Evolutionary conservation across 2,113 vertebrate genomes (phyloP).

Genomic region (Prolemur simus): DNA sequence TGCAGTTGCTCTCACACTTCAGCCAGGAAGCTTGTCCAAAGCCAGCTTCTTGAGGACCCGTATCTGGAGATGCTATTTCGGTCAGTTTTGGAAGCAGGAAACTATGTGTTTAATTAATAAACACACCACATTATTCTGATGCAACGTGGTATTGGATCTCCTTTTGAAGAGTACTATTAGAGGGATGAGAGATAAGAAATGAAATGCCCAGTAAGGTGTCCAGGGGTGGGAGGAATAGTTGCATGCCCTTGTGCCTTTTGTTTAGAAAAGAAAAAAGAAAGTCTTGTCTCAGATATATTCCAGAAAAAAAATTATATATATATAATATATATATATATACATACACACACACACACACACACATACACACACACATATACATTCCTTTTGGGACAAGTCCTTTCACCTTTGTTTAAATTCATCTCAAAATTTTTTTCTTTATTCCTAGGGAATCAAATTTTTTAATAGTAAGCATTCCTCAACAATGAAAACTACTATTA

Average conservation of each 20-base stretch:
- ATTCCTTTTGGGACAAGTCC: neutral
- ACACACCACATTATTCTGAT: neutral
- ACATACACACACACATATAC: neutral
- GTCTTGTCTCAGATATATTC: neutral
- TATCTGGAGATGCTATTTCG: neutral
- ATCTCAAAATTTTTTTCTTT: slow-evolving; percentile 11
- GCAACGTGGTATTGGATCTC: neutral
- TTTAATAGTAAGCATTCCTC: slow-evolving; percentile 41
- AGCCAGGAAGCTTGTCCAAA: neutral
- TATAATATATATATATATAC: neutral
- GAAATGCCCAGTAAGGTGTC: neutral
- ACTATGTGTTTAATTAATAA: neutral
- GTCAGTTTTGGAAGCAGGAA: neutral
- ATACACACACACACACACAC: no score
- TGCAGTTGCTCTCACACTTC: neutral
- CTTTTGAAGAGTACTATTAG: neutral
- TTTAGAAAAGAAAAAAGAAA: neutral
- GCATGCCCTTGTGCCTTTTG: neutral
- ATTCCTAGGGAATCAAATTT: neutral
- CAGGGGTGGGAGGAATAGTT: neutral
- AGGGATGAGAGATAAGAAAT: neutral
- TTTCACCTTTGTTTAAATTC: slow-evolving; percentile 58
- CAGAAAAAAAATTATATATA: neutral
- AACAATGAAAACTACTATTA: neutral
- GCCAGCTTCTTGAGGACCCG: neutral